Conservation (phyloP, 2,888 invertebrate genomes). For the Drosophila mayaguana region DNA sequence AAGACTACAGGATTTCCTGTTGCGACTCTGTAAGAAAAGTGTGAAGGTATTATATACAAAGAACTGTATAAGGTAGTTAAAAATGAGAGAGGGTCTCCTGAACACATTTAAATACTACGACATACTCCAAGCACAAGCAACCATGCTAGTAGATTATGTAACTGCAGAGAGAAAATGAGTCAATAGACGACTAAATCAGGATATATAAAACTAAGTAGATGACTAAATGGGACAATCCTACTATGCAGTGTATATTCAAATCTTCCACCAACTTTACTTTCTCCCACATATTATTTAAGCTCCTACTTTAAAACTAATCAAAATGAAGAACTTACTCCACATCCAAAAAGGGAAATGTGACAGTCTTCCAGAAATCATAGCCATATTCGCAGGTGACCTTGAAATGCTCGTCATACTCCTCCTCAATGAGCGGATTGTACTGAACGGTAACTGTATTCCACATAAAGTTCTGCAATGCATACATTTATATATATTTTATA, state of each 20-base stretch:
- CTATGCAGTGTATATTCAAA: not conserved
- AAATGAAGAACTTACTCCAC: slow-evolving; percentile 91
- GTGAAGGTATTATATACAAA: not conserved
- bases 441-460: slow-evolving; percentile 98
- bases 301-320: not conserved
- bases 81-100: too few relatives aligned
- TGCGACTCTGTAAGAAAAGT: slow-evolving; percentile 89
- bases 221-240: too few relatives aligned
- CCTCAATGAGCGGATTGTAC: slow-evolving; percentile 96
- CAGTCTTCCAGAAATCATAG: slow-evolving; percentile 98
- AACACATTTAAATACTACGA: too few relatives aligned
- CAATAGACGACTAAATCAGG: too few relatives aligned
- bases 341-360: slow-evolving; percentile 96
- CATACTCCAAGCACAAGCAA: too few relatives aligned
- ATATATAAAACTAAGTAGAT: too few relatives aligned
- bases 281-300: not conserved
- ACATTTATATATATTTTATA: not conserved
- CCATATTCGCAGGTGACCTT: slow-evolving; percentile 98
- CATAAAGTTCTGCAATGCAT: slow-evolving; percentile 92
- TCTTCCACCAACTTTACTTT: not conserved
- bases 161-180: too few relatives aligned
- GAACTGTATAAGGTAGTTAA: too few relatives aligned
- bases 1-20: slow-evolving; percentile 97
- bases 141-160: too few relatives aligned
- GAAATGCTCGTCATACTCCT: slow-evolving; percentile 97